phyloP scores from a whole-genome alignment of 2,888 invertebrate genomes.

The Ceriagrion tenellum region DNA sequence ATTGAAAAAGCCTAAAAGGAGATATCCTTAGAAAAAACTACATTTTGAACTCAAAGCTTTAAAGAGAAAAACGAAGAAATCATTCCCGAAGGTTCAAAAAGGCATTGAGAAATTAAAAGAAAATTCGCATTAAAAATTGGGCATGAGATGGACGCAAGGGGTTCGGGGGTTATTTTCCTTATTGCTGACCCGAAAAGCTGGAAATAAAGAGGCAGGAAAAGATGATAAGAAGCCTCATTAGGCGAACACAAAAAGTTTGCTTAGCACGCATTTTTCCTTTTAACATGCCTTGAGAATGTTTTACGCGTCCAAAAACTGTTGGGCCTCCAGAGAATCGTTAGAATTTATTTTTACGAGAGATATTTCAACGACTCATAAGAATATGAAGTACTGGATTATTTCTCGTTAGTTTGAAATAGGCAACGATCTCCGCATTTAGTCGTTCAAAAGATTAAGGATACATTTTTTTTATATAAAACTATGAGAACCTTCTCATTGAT shows the following conservation, averaged over 20 bases:
- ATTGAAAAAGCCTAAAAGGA: background rate
- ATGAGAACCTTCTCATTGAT: too few species aligned
- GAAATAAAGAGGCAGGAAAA: background rate
- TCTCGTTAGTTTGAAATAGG: too few species aligned
- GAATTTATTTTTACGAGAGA: too few species aligned
- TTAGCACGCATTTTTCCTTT: too few species aligned
- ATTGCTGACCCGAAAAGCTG: background rate
- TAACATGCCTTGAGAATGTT: too few species aligned
- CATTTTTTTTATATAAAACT: too few species aligned
- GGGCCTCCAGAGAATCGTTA: too few species aligned
- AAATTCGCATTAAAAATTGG: background rate
- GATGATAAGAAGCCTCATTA: background rate
- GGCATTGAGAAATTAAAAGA: background rate
- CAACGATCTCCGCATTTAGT: too few species aligned
- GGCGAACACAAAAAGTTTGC: background rate
- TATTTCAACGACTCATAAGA: too few species aligned
- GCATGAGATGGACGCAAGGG: background rate
- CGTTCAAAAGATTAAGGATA: too few species aligned
- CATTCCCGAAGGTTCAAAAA: background rate
- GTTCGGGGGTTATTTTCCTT: background rate
- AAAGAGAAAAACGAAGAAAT: conserved; percentile 7
- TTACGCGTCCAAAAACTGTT: too few species aligned
- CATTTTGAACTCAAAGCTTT: background rate
- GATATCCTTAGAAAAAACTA: background rate
- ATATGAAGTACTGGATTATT: too few species aligned